Conservation (phyloP, 2,888 invertebrate species). For the Torymus aiolomorphi region DNA sequence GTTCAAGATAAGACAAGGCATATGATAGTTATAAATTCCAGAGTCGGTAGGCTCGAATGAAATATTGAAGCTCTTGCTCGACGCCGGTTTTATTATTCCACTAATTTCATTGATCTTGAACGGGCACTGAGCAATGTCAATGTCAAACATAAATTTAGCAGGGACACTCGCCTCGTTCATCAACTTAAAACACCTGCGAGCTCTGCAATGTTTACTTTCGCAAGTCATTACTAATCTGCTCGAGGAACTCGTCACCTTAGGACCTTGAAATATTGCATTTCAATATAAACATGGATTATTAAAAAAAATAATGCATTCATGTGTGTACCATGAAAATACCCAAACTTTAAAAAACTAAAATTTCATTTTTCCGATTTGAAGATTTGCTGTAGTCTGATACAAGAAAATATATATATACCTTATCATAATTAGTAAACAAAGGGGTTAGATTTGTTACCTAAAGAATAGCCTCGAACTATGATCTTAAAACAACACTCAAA, state of each 20-base stretch:
- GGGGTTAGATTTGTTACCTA: conserved; percentile 63
- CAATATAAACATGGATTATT: not conserved
- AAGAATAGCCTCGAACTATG: conserved; percentile 65
- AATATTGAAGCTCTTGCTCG: conserved; percentile 67
- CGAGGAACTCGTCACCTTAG: conserved; percentile 56
- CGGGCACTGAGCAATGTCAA: conserved; percentile 64
- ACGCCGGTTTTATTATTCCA: conserved; percentile 68
- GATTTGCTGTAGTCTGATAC: too few species aligned
- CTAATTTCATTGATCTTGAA: conserved; percentile 69
- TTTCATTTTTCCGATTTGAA: too few species aligned
- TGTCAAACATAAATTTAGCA: conserved; percentile 72
- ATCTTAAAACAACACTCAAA: conserved; percentile 63
- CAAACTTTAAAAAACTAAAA: too few species aligned
- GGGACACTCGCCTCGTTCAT: conserved; percentile 68
- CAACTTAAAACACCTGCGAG: conserved; percentile 69
- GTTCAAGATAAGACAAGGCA: conserved; percentile 72
- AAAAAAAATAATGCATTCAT: too few species aligned
- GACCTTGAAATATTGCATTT: conserved; percentile 56
- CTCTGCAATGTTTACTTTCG: conserved; percentile 34
- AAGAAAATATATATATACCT: conserved; percentile 1
- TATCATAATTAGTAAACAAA: conserved; percentile 35
- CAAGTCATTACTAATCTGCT: conserved; percentile 58
- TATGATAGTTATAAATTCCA: conserved; percentile 68
- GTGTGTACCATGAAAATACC: too few species aligned
- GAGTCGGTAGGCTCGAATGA: conserved; percentile 66